Evolutionary conservation across 1,140 invertebrate genomes (phyloP).

Genomic region (Rhysida immarginata): DNA sequence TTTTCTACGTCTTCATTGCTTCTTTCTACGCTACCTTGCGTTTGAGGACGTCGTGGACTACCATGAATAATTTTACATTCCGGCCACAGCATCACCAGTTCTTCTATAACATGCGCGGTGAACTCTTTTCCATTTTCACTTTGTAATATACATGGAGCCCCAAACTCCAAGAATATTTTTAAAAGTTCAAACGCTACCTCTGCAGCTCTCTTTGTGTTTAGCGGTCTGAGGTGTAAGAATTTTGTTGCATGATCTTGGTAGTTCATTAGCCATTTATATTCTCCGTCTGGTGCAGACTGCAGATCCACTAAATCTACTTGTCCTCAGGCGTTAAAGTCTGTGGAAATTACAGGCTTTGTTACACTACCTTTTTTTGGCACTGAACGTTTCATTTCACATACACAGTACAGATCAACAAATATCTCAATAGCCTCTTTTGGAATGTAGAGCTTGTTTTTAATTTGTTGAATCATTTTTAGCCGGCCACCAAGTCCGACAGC

Average conservation of each 20-base stretch:
- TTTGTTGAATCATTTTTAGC: too few species aligned
- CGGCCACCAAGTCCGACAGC: too few species aligned
- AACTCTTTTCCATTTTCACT: constrained; percentile 4
- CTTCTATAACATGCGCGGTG: not conserved
- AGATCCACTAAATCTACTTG: constrained; percentile 6
- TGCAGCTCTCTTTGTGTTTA: constrained; percentile 1
- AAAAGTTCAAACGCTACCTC: not conserved
- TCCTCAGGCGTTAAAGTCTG: constrained; percentile 7
- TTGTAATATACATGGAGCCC: not conserved
- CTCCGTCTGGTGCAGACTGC: not conserved
- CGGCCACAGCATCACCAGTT: not conserved
- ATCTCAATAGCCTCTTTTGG: not conserved
- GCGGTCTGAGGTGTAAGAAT: constrained; percentile 4
- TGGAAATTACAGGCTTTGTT: constrained; percentile 7
- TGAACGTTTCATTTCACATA: constrained; percentile 1
- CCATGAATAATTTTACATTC: not conserved
- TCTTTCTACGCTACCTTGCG: not conserved
- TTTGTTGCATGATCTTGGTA: constrained; percentile 9
- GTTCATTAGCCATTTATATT: constrained; percentile 8
- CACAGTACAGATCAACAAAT: constrained; percentile 4
- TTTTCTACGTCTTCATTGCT: not conserved
- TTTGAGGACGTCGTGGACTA: not conserved
- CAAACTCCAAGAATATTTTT: not conserved
- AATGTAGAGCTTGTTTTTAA: too few species aligned
- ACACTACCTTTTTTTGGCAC: constrained; percentile 8